Conservation (phyloP, 2,888 invertebrate species). For the Drosophila greeni region DNA sequence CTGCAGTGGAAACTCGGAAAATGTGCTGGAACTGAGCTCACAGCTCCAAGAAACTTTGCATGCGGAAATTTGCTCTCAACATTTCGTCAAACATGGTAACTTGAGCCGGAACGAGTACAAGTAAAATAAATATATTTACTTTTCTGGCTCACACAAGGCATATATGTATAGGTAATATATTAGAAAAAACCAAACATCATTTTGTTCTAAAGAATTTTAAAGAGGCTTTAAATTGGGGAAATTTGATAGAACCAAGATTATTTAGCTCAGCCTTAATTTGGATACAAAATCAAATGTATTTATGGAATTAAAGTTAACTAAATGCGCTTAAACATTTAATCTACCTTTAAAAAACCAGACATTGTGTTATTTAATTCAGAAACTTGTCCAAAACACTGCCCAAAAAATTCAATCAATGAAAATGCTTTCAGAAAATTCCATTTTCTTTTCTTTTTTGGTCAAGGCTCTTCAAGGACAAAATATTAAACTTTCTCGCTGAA, state of each 20-base stretch:
- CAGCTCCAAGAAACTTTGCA: not conserved
- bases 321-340: no score
- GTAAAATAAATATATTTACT: slow-evolving; percentile 8
- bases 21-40: slow-evolving; percentile 1
- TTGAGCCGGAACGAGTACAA: slow-evolving; percentile 1
- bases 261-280: not conserved
- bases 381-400: not conserved
- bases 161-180: slow-evolving; percentile 4
- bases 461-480: not conserved
- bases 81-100: slow-evolving; percentile 12
- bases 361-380: not conserved
- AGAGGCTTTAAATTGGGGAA: not conserved
- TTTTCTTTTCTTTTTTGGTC: not conserved
- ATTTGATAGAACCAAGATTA: not conserved
- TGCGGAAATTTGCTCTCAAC: slow-evolving; percentile 2
- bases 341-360: no score
- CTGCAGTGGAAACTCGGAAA: slow-evolving; percentile 10
- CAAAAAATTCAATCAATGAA: slow-evolving; percentile 2
- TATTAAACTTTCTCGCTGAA: slow-evolving; percentile 21
- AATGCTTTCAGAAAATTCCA: slow-evolving; percentile 2
- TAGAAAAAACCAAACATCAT: not conserved
- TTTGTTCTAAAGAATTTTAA: not conserved
- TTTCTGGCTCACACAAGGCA: not conserved
- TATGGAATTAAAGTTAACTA: not conserved
- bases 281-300: not conserved